phyloP scores from a whole-genome alignment of 2,888 invertebrate species.

The Papilio protenor region DNA sequence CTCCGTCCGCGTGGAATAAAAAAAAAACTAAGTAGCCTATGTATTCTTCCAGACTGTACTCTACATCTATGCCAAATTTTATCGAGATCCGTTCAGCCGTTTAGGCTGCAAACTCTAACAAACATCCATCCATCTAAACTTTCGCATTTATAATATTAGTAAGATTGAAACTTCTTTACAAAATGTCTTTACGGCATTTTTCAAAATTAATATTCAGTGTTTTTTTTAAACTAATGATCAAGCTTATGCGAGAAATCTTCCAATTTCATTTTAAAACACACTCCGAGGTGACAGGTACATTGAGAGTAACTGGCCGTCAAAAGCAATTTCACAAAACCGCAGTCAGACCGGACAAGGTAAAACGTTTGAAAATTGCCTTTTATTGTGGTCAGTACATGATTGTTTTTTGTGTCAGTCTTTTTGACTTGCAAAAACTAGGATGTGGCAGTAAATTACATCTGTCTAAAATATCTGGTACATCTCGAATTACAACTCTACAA shows the following conservation, averaged over 20 bases:
- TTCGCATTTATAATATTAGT: too few relatives aligned
- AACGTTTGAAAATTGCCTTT: constrained; percentile 13
- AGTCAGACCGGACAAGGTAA: neutral
- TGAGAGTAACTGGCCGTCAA: neutral
- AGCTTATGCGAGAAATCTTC: neutral
- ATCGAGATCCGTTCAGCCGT: too few relatives aligned
- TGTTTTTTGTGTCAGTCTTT: neutral
- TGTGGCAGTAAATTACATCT: neutral
- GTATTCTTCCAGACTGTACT: too few relatives aligned
- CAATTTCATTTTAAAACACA: neutral
- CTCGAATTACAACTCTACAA: neutral
- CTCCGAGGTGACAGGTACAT: neutral
- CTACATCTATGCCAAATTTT: too few relatives aligned
- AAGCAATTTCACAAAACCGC: constrained; percentile 13
- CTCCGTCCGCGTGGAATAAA: too few relatives aligned
- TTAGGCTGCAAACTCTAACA: too few relatives aligned
- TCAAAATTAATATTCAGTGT: neutral
- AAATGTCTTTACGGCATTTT: neutral
- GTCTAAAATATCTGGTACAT: neutral
- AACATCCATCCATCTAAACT: too few relatives aligned
- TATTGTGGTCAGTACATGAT: neutral
- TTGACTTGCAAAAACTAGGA: neutral
- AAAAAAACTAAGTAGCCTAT: too few relatives aligned
- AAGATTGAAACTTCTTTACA: too few relatives aligned
- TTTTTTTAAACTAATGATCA: neutral